phyloP scores from a whole-genome alignment of 1,140 invertebrate species.

The Mizuhopecten yessoensis region DNA sequence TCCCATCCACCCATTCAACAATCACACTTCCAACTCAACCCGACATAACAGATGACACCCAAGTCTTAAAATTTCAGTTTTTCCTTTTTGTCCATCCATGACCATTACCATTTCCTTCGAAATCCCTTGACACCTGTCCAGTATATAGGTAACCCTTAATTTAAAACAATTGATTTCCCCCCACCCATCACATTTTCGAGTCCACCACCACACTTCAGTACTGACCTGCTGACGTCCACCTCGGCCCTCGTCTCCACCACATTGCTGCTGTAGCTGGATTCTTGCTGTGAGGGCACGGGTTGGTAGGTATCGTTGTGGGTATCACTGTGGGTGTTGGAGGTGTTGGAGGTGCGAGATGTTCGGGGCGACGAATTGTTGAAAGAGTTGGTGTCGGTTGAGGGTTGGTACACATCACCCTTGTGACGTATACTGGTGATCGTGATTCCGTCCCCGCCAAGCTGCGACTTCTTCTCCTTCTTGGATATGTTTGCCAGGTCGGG shows the following conservation, averaged over 20 bases:
- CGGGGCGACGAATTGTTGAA: conserved; percentile 56
- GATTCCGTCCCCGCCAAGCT: conserved; percentile 91
- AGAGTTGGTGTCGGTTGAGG: neutral
- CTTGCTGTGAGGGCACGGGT: neutral
- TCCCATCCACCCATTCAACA: too few relatives aligned
- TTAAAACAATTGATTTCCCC: too few relatives aligned
- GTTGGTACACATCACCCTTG: conserved; percentile 89
- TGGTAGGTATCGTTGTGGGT: conserved; percentile 51
- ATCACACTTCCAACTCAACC: too few relatives aligned
- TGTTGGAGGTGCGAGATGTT: conserved; percentile 50
- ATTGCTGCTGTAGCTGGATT: conserved; percentile 21
- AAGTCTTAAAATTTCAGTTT: too few relatives aligned
- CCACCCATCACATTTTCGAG: too few relatives aligned
- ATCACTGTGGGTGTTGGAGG: conserved; percentile 48
- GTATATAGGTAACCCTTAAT: too few relatives aligned
- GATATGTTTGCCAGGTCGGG: conserved; percentile 81
- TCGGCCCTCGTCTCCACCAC: neutral
- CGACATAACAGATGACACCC: too few relatives aligned
- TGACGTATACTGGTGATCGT: conserved; percentile 95
- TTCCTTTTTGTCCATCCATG: too few relatives aligned
- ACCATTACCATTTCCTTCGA: too few relatives aligned
- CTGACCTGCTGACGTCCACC: conserved; percentile 44
- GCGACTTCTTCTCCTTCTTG: conserved; percentile 93
- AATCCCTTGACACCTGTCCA: too few relatives aligned
- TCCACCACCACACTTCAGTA: neutral